phyloP scores from a whole-genome alignment of 2,888 invertebrate species.

The Drosophila maculinotata region DNA sequence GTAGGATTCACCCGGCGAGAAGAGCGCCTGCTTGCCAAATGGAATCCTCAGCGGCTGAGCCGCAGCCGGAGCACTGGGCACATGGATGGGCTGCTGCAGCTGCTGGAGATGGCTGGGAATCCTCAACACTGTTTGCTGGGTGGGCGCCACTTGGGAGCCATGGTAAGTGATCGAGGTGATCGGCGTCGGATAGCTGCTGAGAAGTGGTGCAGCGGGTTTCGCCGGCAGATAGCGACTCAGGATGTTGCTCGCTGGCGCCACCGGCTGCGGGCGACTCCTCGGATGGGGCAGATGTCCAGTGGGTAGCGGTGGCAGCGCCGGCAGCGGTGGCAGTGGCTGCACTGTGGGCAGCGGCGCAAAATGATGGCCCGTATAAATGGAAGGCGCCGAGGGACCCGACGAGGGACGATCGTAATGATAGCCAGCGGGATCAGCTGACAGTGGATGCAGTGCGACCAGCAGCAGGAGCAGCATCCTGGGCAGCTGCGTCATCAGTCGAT shows the following conservation, averaged over 20 bases:
- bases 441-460: slow-evolving; percentile 26
- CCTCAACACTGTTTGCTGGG: slow-evolving; percentile 14
- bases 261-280: slow-evolving; percentile 43
- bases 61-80: slow-evolving; percentile 47
- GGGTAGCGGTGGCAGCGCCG: slow-evolving; percentile 76
- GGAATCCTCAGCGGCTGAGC: slow-evolving; percentile 72
- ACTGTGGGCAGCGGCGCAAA: slow-evolving; percentile 75
- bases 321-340: slow-evolving; percentile 81
- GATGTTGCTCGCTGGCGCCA: slow-evolving; percentile 19
- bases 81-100: slow-evolving; percentile 51
- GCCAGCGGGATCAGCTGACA: slow-evolving; percentile 50
- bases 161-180: slow-evolving; percentile 60
- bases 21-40: slow-evolving; percentile 73
- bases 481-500: slow-evolving; percentile 20
- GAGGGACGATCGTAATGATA: slow-evolving; percentile 73
- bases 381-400: slow-evolving; percentile 43
- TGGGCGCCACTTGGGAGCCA: slow-evolving; percentile 18
- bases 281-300: slow-evolving; percentile 64
- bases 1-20: slow-evolving; percentile 73
- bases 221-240: slow-evolving; percentile 52
- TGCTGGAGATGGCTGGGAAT: slow-evolving; percentile 31
- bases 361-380: slow-evolving; percentile 60
- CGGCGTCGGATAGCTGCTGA: slow-evolving; percentile 47
- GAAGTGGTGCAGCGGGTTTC: slow-evolving; percentile 4
- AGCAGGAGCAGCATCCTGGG: slow-evolving; percentile 37